Evolutionary conservation across 2,113 vertebrate species (phyloP).

Genomic region (Anguilla japonica): DNA sequence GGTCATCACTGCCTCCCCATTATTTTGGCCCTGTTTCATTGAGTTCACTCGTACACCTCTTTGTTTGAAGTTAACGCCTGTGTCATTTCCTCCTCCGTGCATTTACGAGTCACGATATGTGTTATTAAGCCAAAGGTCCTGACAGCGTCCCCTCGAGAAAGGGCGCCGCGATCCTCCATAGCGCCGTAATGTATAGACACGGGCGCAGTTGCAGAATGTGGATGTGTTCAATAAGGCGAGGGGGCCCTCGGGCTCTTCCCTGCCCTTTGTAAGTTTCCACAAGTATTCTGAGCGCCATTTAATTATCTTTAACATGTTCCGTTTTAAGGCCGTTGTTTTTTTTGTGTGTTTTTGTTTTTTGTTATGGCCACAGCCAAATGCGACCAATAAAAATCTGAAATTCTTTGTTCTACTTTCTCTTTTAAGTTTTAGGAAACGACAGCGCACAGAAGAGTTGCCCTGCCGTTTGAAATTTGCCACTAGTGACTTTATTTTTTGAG

Average conservation of each 20-base stretch:
- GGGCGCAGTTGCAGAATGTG: conserved; percentile 50
- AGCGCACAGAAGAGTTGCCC: background rate
- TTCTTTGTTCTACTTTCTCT: background rate
- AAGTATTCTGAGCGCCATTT: conserved; percentile 43
- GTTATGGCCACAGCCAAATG: conserved; percentile 1
- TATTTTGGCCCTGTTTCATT: conserved; percentile 59
- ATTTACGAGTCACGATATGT: conserved; percentile 54
- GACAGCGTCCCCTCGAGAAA: conserved; percentile 44
- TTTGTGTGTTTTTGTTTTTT: background rate
- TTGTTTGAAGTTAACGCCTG: conserved; percentile 61
- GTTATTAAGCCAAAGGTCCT: conserved; percentile 57
- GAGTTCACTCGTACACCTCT: conserved; percentile 57
- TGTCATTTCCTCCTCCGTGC: conserved; percentile 62
- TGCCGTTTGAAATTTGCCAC: too few relatives aligned
- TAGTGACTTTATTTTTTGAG: background rate
- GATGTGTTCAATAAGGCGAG: conserved; percentile 49
- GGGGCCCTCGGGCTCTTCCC: conserved; percentile 45
- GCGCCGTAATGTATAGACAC: conserved; percentile 47
- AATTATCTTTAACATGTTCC: conserved; percentile 31
- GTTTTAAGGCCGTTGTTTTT: conserved; percentile 23
- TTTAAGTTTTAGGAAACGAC: background rate
- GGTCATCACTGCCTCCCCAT: conserved; percentile 48
- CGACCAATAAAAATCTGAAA: conserved; percentile 20
- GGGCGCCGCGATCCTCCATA: conserved; percentile 16
- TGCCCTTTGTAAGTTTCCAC: conserved; percentile 47